Evolutionary conservation across 2,113 vertebrate genomes (phyloP), one percentile per base, ranked within the genome.

Genomic region (Pogonocichla stellata): DNA sequence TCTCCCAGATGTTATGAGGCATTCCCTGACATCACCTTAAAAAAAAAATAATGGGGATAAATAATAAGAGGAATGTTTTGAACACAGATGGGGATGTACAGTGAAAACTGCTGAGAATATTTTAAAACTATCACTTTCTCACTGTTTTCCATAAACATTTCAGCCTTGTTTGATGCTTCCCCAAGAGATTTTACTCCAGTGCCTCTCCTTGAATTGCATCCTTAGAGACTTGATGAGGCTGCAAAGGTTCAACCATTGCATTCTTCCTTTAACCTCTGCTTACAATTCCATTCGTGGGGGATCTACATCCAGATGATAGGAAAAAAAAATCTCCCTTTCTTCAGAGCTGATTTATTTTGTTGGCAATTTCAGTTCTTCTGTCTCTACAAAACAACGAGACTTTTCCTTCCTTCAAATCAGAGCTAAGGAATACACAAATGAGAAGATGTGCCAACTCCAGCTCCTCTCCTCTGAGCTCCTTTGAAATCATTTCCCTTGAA

Each of bases 401-500:
- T 75, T 84, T 67, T 65, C 57, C 75, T 79, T 73, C 81, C 80
- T 85, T 96, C 75, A 84, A 85, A 88, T 60, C 53, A 56, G 28
- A 84, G 50, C 57, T 64, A 6, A 90, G 86, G 74, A 93, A 90
- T 71, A 58, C 58, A 94, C 91, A 96, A 93, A 96, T 75, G 82
- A 91, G 84, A 79, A 81, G 92, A 86, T 60, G 75, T 88, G 80
- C 81, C 91, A 94, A 22, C 62, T 86, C n/a, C 53, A 1, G 50
- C 71, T 86, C 12, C 89, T 66, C 66, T 91, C 33, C 43, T 90
- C 93, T 72, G 90, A 88, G 92, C 47, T 90, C 88, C 92, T 97
- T 97, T 97, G 95, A 97, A 97, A 97, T 93, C 8, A 48, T 65
- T 96, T 90, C 89, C 89, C 95, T 97, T 97, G 92, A 96, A 97